Percentiles rank a stretch among this genome's conserved stretches.
Conservation (phyloP, 2,113 vertebrate species). For the Micronycteris hirsuta region DNA sequence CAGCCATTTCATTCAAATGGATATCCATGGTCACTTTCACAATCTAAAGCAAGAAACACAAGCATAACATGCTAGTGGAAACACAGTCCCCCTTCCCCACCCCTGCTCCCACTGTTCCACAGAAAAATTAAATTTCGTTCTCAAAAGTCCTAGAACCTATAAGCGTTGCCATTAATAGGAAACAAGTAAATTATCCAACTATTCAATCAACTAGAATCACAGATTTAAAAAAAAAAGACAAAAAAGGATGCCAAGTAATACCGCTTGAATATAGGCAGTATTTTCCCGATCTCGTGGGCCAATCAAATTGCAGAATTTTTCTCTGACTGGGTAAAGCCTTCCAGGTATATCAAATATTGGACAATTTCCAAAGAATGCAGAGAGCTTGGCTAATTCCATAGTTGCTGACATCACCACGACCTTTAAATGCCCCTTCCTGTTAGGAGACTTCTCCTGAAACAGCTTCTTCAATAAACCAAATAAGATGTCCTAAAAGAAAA, state of each 20-base stretch:
- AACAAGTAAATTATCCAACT: slow-evolving; percentile 26
- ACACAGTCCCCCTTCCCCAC: not conserved
- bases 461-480: slow-evolving; percentile 95
- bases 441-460: slow-evolving; percentile 79
- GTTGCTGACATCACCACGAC: slow-evolving; percentile 99
- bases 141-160: not conserved
- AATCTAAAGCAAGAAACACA: slow-evolving; percentile 83
- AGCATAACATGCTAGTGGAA: not conserved
- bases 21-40: slow-evolving; percentile 91
- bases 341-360: slow-evolving; percentile 93
- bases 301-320: slow-evolving; percentile 90
- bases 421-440: slow-evolving; percentile 84
- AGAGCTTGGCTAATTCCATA: slow-evolving; percentile 92
- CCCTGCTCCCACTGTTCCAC: not conserved
- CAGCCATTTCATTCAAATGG: slow-evolving; percentile 90
- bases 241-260: slow-evolving; percentile 69
- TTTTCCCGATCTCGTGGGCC: slow-evolving; percentile 90
- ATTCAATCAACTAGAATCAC: slow-evolving; percentile 12
- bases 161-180: not conserved
- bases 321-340: slow-evolving; percentile 90
- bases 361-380: slow-evolving; percentile 89
- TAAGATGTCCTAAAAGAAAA: slow-evolving; percentile 90
- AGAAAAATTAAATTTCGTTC: slow-evolving; percentile 28
- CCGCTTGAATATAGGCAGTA: slow-evolving; percentile 92
- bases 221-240: slow-evolving; percentile 26